phyloP scores from a whole-genome alignment of 2,888 invertebrate genomes.

The Aricia artaxerxes region DNA sequence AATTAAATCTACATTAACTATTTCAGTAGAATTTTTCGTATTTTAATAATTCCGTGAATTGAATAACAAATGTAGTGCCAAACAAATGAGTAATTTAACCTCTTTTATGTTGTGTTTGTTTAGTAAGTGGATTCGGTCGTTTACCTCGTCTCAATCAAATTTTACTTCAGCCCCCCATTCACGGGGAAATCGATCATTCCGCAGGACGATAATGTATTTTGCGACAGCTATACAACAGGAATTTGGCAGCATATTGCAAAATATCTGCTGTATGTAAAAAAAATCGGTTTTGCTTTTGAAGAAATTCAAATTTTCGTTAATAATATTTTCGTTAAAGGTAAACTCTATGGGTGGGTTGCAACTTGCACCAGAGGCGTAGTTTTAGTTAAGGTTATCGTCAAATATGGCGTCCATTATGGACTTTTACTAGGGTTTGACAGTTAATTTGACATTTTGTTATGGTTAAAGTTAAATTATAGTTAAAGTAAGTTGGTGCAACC shows the following conservation, averaged over 20 bases:
- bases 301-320: neutral
- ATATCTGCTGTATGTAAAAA: neutral
- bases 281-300: neutral
- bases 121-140: conserved; percentile 18
- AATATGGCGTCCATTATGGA: too few relatives aligned
- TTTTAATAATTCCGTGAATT: neutral
- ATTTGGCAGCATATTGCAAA: neutral
- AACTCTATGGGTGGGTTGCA: too few relatives aligned
- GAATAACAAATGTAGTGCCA: neutral
- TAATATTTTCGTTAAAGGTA: too few relatives aligned
- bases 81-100: conserved; percentile 13
- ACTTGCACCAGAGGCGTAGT: too few relatives aligned
- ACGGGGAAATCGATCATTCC: neutral
- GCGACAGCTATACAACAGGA: neutral
- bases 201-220: neutral
- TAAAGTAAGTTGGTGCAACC: too few relatives aligned
- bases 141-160: conserved; percentile 16
- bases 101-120: conserved; percentile 17
- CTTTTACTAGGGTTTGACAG: too few relatives aligned
- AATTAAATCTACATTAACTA: neutral
- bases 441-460: too few relatives aligned
- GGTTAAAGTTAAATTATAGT: too few relatives aligned
- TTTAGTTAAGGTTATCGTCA: too few relatives aligned
- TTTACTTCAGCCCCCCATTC: neutral
- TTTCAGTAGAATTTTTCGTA: conserved; percentile 20